Conservation (phyloP, 1,140 invertebrate genomes). For the Drosophila serrata region DNA sequence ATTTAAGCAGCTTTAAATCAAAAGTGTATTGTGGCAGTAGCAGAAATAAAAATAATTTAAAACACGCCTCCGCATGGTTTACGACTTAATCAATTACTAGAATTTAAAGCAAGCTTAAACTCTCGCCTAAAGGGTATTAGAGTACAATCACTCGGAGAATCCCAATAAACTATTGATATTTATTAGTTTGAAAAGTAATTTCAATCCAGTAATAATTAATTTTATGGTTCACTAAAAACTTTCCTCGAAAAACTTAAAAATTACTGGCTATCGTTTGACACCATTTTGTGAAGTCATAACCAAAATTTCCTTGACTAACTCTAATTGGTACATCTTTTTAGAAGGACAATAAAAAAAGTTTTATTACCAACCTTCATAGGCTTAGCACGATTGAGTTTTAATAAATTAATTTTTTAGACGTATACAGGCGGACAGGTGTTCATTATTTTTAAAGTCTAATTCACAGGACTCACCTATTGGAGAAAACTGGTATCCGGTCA, state of each 20-base stretch:
- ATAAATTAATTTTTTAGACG: neutral
- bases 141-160: neutral
- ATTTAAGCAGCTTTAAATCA: conserved; percentile 28
- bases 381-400: neutral
- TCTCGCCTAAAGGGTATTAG: neutral
- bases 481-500: conserved; percentile 54
- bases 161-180: neutral
- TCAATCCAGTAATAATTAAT: neutral
- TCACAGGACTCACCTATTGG: conserved; percentile 41
- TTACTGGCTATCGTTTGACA: conserved; percentile 1
- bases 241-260: neutral
- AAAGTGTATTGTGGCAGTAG: conserved; percentile 15
- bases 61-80: neutral
- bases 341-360: conserved; percentile 26
- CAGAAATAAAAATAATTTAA: conserved; percentile 12
- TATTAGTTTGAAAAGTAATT: neutral
- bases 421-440: neutral
- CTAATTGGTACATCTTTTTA: neutral
- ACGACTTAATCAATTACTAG: neutral
- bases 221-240: neutral
- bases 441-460: neutral
- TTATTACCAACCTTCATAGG: conserved; percentile 3
- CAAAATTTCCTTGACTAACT: neutral
- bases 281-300: conserved; percentile 3
- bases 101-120: neutral